phyloP scores from a whole-genome alignment of 1,140 invertebrate species.

The Platorchestia sp. region DNA sequence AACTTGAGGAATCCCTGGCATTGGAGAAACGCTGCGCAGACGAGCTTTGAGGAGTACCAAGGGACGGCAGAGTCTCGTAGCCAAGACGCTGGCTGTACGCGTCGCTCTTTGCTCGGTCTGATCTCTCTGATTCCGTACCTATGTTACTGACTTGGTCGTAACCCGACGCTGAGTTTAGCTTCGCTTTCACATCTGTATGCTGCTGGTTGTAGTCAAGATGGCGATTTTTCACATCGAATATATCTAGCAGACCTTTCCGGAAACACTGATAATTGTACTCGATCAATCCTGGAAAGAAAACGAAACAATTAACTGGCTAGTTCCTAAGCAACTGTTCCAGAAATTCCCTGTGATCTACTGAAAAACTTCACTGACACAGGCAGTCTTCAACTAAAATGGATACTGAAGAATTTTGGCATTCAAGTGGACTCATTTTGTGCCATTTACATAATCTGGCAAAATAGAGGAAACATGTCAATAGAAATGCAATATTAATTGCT shows the following conservation, averaged over 20 bases:
- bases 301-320: neutral
- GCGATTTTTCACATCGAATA: slow-evolving; percentile 59
- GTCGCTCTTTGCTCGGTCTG: neutral
- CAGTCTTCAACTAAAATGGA: neutral
- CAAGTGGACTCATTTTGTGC: too few species aligned
- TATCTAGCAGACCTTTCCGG: slow-evolving; percentile 66
- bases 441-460: too few species aligned
- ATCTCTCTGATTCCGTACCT: neutral
- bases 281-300: slow-evolving; percentile 83
- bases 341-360: neutral
- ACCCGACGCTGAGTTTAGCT: neutral
- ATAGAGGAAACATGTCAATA: too few species aligned
- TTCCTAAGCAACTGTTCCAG: neutral
- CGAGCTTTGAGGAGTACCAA: slow-evolving; percentile 8
- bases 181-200: neutral
- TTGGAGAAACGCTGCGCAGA: neutral
- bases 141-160: neutral
- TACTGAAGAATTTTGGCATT: neutral
- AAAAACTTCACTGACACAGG: neutral
- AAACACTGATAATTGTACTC: slow-evolving; percentile 88
- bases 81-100: neutral
- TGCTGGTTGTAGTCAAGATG: neutral
- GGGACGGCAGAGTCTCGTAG: slow-evolving; percentile 1
- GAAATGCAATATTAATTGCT: too few species aligned
- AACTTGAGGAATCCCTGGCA: neutral